These are phyloP conservation scores for Esox masquinongy DNA, from an alignment of 2,797 vertebrate genomes.

Conservation along the genomic window DNA sequence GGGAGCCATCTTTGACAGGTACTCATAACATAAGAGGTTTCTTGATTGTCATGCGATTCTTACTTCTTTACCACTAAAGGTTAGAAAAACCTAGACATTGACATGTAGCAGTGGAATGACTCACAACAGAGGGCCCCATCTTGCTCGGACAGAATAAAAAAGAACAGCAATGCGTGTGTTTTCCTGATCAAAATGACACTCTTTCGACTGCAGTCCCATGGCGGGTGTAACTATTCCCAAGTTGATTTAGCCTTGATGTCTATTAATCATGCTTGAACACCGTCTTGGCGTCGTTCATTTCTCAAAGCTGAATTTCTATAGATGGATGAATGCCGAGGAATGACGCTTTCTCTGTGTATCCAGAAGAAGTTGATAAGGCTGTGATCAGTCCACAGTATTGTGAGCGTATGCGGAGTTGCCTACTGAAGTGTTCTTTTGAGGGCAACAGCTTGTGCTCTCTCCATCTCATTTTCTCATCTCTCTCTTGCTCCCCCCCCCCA, in stretches of 20 bases:
- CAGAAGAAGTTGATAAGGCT: neutral
- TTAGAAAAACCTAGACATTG: constrained; percentile 19
- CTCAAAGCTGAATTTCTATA: neutral
- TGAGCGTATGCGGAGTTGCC: neutral
- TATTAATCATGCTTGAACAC: neutral
- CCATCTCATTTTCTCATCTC: neutral
- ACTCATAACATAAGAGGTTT: neutral
- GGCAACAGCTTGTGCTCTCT: neutral
- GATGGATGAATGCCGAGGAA: neutral
- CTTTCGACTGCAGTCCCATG: constrained; percentile 23
- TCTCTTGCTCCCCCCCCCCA: neutral
- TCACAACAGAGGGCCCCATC: constrained; percentile 35
- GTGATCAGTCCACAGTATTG: too few species aligned
- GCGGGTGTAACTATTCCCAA: constrained; percentile 16
- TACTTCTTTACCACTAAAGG: neutral
- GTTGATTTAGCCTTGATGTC: constrained; percentile 36
- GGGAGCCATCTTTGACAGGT: constrained; percentile 99
- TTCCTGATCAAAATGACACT: constrained; percentile 35
- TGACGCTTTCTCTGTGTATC: neutral
- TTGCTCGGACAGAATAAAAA: constrained; percentile 34
- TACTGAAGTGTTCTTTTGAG: neutral
- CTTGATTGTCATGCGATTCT: neutral
- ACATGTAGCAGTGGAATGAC: neutral
- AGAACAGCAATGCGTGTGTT: constrained; percentile 45
- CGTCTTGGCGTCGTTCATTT: neutral